These are phyloP conservation scores for Hipparchia sbordonii DNA, from an alignment of 2,888 invertebrate species.

Conservation along the genomic window DNA sequence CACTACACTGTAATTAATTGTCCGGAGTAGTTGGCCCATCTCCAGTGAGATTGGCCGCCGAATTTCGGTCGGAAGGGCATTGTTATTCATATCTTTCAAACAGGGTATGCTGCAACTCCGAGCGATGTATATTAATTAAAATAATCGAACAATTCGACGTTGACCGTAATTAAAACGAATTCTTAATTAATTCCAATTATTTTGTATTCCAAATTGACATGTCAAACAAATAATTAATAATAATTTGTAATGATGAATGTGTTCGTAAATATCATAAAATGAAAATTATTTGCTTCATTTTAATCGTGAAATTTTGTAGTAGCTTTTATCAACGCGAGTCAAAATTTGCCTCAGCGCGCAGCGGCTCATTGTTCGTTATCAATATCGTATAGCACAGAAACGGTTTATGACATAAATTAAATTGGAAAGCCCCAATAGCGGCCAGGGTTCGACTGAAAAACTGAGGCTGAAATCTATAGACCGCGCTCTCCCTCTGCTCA, in stretches of 20 bases:
- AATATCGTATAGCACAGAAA: conserved; percentile 51
- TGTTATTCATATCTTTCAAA: conserved; percentile 51
- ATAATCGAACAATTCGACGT: conserved; percentile 20
- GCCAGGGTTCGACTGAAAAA: no score
- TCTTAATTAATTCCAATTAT: conserved; percentile 25
- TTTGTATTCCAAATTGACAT: conserved; percentile 26
- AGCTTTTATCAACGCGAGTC: conserved; percentile 22
- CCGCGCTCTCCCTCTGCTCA: no score
- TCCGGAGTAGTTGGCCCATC: no score
- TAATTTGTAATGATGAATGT: conserved; percentile 25
- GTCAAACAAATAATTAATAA: conserved; percentile 24
- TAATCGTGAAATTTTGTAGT: conserved; percentile 1
- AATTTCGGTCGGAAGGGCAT: no score
- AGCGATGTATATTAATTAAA: conserved; percentile 11
- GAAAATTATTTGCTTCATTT: conserved; percentile 3
- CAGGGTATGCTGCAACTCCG: conserved; percentile 8
- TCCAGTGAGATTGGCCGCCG: conserved; percentile 52
- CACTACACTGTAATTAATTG: no score
- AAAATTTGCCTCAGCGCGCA: conserved; percentile 62
- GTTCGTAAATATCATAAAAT: conserved; percentile 11
- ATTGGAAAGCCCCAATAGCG: conserved; percentile 42
- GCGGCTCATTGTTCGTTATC: conserved; percentile 65
- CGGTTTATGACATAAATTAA: conserved; percentile 62
- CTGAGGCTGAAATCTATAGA: no score
- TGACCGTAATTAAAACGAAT: conserved; percentile 22